Base-by-base conservation (phyloP, 2,888 invertebrate genomes). In the Pollenia griseotomentosa region DNA sequence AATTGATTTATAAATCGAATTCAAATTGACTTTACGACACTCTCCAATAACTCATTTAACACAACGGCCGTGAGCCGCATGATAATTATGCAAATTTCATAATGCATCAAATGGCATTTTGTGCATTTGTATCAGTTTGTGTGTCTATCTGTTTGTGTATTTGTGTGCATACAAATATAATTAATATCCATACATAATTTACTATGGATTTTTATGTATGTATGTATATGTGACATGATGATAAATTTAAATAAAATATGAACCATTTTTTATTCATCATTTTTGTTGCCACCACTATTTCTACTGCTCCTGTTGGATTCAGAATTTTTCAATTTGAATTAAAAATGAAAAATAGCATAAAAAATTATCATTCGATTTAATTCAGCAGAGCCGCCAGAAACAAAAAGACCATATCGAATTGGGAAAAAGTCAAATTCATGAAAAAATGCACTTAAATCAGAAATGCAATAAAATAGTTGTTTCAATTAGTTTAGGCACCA, bases 41-140 rank as follows among this genome's bases (percentile, higher is more conserved):
- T 89, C 88, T 88, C 88, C 89, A 91, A 92, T 92, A 92, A 92
- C 92, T 92, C 92, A 92, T 92, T 92, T 92, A 89, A 91, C 89
- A 89, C 89, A 83, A 88, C 75, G 83, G 88, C 77, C 91, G 91
- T 91, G 92, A 89, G 87, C 84, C 88, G 91, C 90, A 91, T 92
- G 89, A 80, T 90, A 92, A 92, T 92, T 92, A 92, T 92, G 92
- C 91, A 91, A 92, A 92, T 89, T 89, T 86, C 75, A 87, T 86
- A 86, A 71, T 78, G 71, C 48, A 70, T 82, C 88, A 86, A 81
- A 87, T 83, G 81, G 53, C 77, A 81, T 59, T n/a, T 48, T 75
- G 75, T 65, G 57, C 33, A 40, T 65, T 12, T 44, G 4, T 16
- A 19, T 9, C 63, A 33, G 11, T 6, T 1, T 33, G 40, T 23